These are phyloP conservation scores for Tragelaphus strepsiceros DNA, from an alignment of 2,113 vertebrate species.

Conservation along the genomic window DNA sequence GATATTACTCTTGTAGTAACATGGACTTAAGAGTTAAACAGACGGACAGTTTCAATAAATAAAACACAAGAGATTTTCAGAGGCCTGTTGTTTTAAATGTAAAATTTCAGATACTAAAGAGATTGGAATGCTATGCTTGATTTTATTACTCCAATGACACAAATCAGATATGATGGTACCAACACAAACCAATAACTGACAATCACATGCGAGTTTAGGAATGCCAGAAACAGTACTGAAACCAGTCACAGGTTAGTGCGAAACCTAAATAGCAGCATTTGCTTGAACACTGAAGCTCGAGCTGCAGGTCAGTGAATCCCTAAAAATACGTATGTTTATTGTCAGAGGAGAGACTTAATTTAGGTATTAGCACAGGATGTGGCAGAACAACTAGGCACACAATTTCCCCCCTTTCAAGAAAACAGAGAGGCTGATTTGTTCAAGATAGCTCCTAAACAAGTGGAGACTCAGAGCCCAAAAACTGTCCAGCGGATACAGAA, in stretches of 20 bases:
- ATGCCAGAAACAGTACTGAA: neutral
- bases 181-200: neutral
- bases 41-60: neutral
- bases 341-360: neutral
- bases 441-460: neutral
- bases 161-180: neutral
- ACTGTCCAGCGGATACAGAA: neutral
- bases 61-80: neutral
- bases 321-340: accelerated
- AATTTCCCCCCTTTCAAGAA: neutral
- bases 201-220: too few relatives aligned
- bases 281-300: too few relatives aligned
- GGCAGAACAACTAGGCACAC: neutral
- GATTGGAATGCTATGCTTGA: neutral
- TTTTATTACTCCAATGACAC: neutral
- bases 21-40: neutral
- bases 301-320: neutral
- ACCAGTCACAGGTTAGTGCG: neutral
- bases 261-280: neutral
- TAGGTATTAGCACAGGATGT: neutral
- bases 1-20: neutral
- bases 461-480: accelerated
- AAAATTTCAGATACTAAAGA: neutral
- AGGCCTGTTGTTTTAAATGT: neutral
- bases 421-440: neutral